Evolutionary conservation across 2,113 vertebrate genomes (phyloP).

Genomic region (Daubentonia madagascariensis): DNA sequence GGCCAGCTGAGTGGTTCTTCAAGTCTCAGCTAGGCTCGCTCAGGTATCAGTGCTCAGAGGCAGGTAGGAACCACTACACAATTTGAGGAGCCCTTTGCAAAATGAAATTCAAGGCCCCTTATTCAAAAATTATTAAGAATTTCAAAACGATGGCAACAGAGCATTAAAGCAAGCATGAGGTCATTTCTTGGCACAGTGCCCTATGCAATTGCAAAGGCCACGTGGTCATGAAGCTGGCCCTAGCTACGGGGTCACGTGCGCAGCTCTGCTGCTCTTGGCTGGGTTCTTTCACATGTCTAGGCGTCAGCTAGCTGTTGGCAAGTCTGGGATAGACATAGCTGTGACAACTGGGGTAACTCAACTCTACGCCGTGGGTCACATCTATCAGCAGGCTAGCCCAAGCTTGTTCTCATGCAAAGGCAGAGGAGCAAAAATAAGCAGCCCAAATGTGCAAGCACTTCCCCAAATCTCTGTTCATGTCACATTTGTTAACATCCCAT

Average conservation of each 20-base stretch:
- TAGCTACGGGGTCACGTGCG: neutral
- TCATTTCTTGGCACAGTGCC: neutral
- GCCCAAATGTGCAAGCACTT: neutral
- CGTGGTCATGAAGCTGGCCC: neutral
- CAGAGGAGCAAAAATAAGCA: neutral
- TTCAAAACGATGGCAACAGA: neutral
- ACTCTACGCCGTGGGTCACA: neutral
- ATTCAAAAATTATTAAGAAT: neutral
- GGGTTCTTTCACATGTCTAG: neutral
- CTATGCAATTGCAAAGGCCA: neutral
- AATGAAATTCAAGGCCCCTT: neutral
- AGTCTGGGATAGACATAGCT: neutral
- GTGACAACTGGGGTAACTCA: neutral
- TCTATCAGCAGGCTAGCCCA: neutral
- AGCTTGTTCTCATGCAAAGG: rapidly evolving
- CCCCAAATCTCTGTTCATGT: neutral
- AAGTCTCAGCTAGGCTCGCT: neutral
- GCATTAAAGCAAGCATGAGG: neutral
- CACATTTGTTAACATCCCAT: neutral
- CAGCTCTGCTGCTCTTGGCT: neutral
- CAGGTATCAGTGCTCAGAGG: neutral
- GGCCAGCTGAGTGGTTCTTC: neutral
- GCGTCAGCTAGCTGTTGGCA: neutral
- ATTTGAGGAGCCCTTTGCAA: neutral
- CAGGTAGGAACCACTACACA: neutral